Evolutionary conservation across 2,113 vertebrate species (phyloP).

Genomic region (Psammodynastes pulverulentus): DNA sequence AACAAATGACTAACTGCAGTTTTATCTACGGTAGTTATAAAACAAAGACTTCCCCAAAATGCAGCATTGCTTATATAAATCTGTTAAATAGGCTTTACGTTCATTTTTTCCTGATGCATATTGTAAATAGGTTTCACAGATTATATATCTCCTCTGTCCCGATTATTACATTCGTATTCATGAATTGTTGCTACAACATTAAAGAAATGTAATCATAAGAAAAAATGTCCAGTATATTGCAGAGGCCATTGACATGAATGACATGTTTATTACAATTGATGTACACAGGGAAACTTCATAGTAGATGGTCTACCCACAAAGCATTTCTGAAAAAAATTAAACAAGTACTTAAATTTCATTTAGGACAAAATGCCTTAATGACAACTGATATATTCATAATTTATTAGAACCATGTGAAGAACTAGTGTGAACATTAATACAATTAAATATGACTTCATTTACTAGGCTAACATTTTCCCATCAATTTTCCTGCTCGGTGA

Average conservation of each 20-base stretch:
- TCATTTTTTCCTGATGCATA: background rate
- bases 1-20: background rate
- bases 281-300: background rate
- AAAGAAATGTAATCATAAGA: background rate
- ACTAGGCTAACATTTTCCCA: conserved; percentile 3
- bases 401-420: background rate
- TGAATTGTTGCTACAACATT: background rate
- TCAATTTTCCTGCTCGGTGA: conserved; percentile 25
- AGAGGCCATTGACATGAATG: background rate
- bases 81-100: background rate
- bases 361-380: background rate
- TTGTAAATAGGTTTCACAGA: background rate
- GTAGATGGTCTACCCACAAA: background rate
- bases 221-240: background rate
- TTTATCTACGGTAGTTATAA: background rate
- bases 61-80: background rate
- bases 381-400: background rate
- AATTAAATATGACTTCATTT: background rate
- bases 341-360: background rate
- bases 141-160: background rate
- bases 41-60: background rate
- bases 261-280: background rate
- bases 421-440: background rate
- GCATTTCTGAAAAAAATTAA: background rate
- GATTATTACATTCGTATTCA: background rate